Evolutionary conservation across 2,113 vertebrate species (phyloP), one percentile per base, ranked within the genome.

Genomic region (Beaufortia kweichowensis): DNA sequence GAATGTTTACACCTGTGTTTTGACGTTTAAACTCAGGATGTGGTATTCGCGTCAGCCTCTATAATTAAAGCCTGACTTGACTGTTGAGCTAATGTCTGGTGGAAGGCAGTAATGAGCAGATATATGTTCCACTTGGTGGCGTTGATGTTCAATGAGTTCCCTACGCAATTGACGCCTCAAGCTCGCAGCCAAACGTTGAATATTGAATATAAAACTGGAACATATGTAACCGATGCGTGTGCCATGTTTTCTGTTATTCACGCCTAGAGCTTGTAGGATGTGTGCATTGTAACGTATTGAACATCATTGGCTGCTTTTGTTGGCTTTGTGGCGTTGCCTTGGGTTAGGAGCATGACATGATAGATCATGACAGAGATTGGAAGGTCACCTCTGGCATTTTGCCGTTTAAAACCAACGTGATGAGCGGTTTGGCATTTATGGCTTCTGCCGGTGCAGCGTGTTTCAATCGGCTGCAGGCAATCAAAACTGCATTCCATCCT

Each of bases 371-470:
- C 88, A 84, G 83, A 85, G 87, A 88, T 83, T 78, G 79, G 84
- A 90, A 90, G 89, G 89, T 91, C 89, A 88, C 78, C 82, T 86
- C 82, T 86, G 85, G 85, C 83, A 84, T 65, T 50, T 72, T 79
- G 77, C 24, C 67, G 70, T n/a, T 43, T 60, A n/a, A 29, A 71
- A 82, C 80, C 74, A 71, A 46, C 83, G 73, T 69, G 78, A 79
- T 80, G 55, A 83, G 75, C 69, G 50, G 59, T 78, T 70, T 81
- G 74, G 73, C 74, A 71, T 81, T 81, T 81, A 60, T 65, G 63
- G 62, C 11, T 21, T 66, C 66, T 57, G 70, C 48, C 15, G 60
- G 69, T 69, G 43, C 57, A 69, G 43, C 61, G 70, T 80, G 53
- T 73, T 80, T 79, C 77, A 80, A 76, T 78, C 62, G 4, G 43